phyloP scores from a whole-genome alignment of 1,140 invertebrate species.

The Argopecten irradians region DNA sequence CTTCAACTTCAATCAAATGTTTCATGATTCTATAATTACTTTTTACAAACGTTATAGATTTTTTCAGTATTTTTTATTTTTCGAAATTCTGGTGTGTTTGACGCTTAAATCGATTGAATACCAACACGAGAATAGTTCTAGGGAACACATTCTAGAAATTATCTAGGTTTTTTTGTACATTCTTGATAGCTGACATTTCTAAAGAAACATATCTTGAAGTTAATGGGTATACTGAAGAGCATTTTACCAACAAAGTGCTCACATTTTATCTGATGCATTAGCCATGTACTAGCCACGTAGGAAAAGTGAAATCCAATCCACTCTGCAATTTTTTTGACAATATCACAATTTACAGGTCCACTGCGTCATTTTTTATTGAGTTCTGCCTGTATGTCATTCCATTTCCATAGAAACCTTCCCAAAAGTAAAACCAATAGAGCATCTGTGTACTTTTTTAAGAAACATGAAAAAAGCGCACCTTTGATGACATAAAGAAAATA shows the following conservation, averaged over 20 bases:
- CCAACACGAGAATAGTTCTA: background rate
- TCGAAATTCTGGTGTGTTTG: background rate
- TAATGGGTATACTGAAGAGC: background rate
- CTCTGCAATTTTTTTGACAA: background rate
- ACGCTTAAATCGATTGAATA: background rate
- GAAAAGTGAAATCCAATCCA: background rate
- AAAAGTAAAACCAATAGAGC: background rate
- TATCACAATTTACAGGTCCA: background rate
- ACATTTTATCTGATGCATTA: background rate
- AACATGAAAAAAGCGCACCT: background rate
- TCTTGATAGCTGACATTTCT: background rate
- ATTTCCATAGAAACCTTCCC: conserved; percentile 5
- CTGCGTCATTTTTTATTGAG: background rate
- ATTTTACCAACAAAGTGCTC: background rate
- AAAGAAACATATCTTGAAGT: background rate
- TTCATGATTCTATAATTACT: background rate
- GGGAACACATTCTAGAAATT: background rate
- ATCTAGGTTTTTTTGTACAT: background rate
- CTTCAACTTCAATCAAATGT: background rate
- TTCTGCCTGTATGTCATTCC: background rate
- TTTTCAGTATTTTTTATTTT: background rate
- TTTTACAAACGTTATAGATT: background rate
- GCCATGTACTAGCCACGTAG: background rate
- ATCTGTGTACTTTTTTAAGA: background rate
- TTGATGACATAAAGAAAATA: background rate